phyloP scores from a whole-genome alignment of 1,140 invertebrate genomes.

The Trypoxylus dichotomus region DNA sequence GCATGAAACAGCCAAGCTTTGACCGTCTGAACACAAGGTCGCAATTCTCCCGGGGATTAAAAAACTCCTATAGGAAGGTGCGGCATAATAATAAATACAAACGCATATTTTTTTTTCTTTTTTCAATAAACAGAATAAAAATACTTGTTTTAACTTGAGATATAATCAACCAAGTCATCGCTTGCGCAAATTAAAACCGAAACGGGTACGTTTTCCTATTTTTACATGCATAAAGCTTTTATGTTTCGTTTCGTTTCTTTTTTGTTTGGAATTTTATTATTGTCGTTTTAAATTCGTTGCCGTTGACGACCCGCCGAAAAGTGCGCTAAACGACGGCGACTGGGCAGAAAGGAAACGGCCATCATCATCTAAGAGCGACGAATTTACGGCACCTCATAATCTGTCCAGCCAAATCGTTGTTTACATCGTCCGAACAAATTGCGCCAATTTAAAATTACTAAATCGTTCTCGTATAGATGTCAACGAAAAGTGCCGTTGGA shows the following conservation, averaged over 20 bases:
- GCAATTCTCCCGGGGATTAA: too few relatives aligned
- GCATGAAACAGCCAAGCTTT: too few relatives aligned
- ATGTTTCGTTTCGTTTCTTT: not conserved
- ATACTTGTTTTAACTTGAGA: not conserved
- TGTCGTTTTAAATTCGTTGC: too few relatives aligned
- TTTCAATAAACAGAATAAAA: not conserved
- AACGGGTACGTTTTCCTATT: not conserved
- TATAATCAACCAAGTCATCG: not conserved
- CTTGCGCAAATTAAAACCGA: not conserved
- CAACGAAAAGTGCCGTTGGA: not conserved
- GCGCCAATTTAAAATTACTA: not conserved
- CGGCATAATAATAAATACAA: too few relatives aligned
- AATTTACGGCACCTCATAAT: not conserved
- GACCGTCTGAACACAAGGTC: too few relatives aligned
- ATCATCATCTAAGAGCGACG: not conserved
- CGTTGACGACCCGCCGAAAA: too few relatives aligned
- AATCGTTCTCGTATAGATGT: not conserved
- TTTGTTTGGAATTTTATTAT: not conserved
- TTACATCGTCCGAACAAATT: not conserved
- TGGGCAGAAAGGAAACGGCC: not conserved
- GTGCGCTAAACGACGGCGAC: too few relatives aligned
- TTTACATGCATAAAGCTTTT: not conserved
- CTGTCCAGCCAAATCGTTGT: not conserved
- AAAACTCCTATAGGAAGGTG: too few relatives aligned
- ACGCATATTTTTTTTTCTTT: too few relatives aligned